Evolutionary conservation across 53 echinoderm and acorn worm species (phyloP).

Genomic region (Stichopus horrens): DNA sequence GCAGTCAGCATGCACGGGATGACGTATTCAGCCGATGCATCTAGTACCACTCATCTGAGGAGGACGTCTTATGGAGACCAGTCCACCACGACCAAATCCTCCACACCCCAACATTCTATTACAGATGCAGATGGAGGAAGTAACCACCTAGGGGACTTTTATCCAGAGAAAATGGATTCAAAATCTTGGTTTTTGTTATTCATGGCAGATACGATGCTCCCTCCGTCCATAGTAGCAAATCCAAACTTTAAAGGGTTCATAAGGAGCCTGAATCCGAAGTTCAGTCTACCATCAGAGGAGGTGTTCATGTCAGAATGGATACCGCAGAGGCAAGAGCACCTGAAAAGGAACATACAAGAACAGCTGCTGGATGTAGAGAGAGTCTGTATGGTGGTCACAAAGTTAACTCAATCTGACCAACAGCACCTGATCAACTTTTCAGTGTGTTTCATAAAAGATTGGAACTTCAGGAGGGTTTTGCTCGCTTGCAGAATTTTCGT

Average conservation of each 20-base stretch:
- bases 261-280: constrained; percentile 22
- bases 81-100: background rate
- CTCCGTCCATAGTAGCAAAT: constrained; percentile 22
- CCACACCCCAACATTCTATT: constrained; percentile 13
- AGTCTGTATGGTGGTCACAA: constrained; percentile 32
- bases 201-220: constrained; percentile 41
- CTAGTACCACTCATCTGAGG: background rate
- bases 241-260: constrained; percentile 12
- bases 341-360: constrained; percentile 11
- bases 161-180: background rate
- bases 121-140: background rate
- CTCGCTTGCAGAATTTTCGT: constrained; percentile 10
- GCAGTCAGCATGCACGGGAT: constrained; percentile 15
- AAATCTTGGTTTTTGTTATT: constrained; percentile 28
- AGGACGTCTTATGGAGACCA: background rate
- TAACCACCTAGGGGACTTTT: background rate
- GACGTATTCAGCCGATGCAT: background rate
- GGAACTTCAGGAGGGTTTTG: constrained; percentile 18
- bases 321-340: constrained; percentile 8
- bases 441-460: constrained; percentile 18
- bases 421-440: constrained; percentile 24
- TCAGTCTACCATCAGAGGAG: constrained; percentile 20
- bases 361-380: constrained; percentile 15
- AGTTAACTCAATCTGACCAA: background rate
- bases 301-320: constrained; percentile 19